These are phyloP conservation scores for Rhagonycha lutea DNA, from an alignment of 2,888 invertebrate species.

Conservation along the genomic window DNA sequence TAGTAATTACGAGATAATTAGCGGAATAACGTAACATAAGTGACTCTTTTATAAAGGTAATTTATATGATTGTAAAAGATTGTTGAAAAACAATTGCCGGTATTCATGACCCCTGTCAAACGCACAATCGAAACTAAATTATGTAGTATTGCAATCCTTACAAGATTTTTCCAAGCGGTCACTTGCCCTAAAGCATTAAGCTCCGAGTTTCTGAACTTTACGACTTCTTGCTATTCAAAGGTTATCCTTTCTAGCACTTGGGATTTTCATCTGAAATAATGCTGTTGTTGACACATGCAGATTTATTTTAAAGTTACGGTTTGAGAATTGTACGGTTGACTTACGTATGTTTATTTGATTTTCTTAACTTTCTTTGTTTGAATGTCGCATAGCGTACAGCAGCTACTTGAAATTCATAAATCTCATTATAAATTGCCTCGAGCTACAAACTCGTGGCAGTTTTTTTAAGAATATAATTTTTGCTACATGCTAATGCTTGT, in stretches of 20 bases:
- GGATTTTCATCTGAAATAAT: constrained; percentile 14
- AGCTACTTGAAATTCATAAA: constrained; percentile 29
- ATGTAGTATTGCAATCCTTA: constrained; percentile 19
- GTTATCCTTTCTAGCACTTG: constrained; percentile 5
- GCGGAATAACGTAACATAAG: not conserved
- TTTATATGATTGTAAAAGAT: not conserved
- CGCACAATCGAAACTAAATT: constrained; percentile 26
- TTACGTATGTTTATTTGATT: constrained; percentile 21
- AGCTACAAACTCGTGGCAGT: constrained; percentile 23
- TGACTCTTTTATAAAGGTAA: not conserved
- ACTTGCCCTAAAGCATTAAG: constrained; percentile 20
- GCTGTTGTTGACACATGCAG: constrained; percentile 15
- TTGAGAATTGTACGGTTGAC: constrained; percentile 17
- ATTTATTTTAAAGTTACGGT: constrained; percentile 10
- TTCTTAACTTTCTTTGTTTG: constrained; percentile 21
- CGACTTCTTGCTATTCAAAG: constrained; percentile 23
- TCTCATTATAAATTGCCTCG: constrained; percentile 25
- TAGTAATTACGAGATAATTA: not conserved
- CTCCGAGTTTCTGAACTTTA: constrained; percentile 17
- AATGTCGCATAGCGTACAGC: constrained; percentile 6
- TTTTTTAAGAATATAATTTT: constrained; percentile 16
- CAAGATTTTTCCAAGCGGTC: constrained; percentile 26
- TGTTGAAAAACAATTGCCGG: not conserved
- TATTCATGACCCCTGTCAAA: constrained; percentile 28
- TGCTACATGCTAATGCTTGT: not conserved